Evolutionary conservation across 2,888 invertebrate genomes (phyloP).

Genomic region (Ophion ventricosus): DNA sequence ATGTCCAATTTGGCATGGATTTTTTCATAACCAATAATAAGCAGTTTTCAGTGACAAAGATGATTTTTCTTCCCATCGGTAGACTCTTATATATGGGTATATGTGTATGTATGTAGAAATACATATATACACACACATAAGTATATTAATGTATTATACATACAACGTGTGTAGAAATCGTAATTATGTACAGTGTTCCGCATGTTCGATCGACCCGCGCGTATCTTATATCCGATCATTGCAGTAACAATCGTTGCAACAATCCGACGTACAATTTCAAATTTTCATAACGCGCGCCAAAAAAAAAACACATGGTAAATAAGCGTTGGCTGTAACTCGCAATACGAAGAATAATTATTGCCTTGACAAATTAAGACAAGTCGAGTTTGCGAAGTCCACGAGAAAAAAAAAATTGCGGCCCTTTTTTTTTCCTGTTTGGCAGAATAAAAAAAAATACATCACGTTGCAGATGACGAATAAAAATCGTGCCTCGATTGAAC

Average conservation of each 20-base stretch:
- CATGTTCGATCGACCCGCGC: conserved; percentile 60
- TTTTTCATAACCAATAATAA: no score
- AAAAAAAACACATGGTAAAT: conserved; percentile 26
- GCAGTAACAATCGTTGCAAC: conserved; percentile 10
- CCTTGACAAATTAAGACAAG: no score
- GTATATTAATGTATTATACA: neutral
- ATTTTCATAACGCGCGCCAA: conserved; percentile 20
- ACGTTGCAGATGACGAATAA: no score
- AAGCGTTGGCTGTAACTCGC: neutral
- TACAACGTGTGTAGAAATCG: conserved; percentile 53
- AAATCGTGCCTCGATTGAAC: neutral
- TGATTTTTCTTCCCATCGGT: neutral
- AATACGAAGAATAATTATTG: conserved; percentile 19
- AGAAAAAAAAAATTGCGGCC: neutral
- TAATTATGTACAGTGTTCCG: conserved; percentile 66
- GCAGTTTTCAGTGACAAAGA: no score
- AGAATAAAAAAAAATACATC: neutral
- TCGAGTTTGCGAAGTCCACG: neutral
- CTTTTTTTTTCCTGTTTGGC: neutral
- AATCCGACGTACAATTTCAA: conserved; percentile 13
- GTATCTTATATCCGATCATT: neutral
- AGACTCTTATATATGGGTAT: conserved; percentile 18
- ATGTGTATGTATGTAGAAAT: neutral
- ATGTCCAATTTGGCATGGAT: no score
- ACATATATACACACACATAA: conserved; percentile 1